These are phyloP conservation scores for Tychaedon coryphoeus DNA, from an alignment of 2,113 vertebrate species.

Conservation along the genomic window DNA sequence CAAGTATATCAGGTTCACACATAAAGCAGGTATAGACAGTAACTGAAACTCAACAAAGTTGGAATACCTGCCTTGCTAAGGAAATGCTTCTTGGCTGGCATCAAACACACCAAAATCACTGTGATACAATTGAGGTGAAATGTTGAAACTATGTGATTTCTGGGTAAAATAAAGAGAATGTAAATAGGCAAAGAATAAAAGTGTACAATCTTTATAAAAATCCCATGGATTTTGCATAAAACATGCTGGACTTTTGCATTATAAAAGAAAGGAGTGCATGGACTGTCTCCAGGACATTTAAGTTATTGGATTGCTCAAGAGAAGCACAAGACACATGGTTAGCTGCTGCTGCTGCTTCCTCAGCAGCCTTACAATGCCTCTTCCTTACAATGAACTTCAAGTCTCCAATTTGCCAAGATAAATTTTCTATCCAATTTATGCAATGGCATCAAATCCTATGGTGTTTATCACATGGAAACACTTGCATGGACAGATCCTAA, in stretches of 20 bases:
- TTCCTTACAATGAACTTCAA: neutral
- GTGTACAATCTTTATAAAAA: neutral
- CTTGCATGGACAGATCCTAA: neutral
- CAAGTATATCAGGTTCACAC: neutral
- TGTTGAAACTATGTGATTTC: neutral
- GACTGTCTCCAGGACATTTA: neutral
- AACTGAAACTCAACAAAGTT: neutral
- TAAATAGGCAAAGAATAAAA: neutral
- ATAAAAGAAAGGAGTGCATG: neutral
- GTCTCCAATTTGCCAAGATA: neutral
- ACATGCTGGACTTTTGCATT: neutral
- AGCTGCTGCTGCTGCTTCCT: neutral
- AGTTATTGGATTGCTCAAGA: neutral
- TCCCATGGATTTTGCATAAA: neutral
- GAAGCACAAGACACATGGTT: neutral
- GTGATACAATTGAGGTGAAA: neutral
- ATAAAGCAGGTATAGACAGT: neutral
- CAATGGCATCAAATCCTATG: rapidly evolving
- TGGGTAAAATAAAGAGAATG: neutral
- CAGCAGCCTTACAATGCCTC: neutral
- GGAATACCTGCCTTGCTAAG: neutral
- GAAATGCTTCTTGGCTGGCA: neutral
- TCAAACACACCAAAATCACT: neutral
- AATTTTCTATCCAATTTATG: neutral
- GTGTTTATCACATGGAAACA: neutral